Percentiles rank a stretch among this genome's conserved stretches.
These are phyloP conservation scores for Mythimna lalbum DNA, from an alignment of 2,888 invertebrate species.

Conservation along the genomic window DNA sequence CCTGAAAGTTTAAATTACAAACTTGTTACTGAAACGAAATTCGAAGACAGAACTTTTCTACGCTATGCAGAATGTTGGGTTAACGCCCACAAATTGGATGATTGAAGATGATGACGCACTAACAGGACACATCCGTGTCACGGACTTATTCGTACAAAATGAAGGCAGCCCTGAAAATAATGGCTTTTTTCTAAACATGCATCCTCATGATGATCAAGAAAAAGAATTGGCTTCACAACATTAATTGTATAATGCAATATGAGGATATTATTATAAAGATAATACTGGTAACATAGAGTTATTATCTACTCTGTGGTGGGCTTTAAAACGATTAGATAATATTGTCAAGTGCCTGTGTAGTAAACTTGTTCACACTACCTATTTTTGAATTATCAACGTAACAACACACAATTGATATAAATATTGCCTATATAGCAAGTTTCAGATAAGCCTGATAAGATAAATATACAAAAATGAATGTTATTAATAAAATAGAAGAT, in stretches of 20 bases:
- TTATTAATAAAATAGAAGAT: background rate
- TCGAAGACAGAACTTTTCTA: background rate
- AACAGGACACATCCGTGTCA: background rate
- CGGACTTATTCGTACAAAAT: background rate
- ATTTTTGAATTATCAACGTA: too few relatives aligned
- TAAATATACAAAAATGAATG: background rate
- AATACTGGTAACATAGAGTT: background rate
- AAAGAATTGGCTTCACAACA: background rate
- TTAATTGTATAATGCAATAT: background rate
- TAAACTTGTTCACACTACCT: background rate
- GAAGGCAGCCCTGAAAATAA: background rate
- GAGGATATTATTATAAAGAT: background rate
- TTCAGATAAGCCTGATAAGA: background rate
- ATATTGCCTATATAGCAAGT: background rate
- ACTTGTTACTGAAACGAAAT: background rate
- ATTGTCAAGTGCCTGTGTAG: background rate
- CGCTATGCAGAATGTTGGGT: too few relatives aligned
- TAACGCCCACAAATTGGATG: slow-evolving; percentile 3
- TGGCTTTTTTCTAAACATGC: background rate
- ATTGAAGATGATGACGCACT: background rate
- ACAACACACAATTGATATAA: too few relatives aligned
- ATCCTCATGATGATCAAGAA: background rate
- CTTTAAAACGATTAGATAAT: slow-evolving; percentile 1
- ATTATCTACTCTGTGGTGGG: background rate
- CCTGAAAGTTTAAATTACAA: slow-evolving; percentile 62